Base-by-base conservation (phyloP, 1,140 invertebrate species). In the Calycopis cecrops region DNA sequence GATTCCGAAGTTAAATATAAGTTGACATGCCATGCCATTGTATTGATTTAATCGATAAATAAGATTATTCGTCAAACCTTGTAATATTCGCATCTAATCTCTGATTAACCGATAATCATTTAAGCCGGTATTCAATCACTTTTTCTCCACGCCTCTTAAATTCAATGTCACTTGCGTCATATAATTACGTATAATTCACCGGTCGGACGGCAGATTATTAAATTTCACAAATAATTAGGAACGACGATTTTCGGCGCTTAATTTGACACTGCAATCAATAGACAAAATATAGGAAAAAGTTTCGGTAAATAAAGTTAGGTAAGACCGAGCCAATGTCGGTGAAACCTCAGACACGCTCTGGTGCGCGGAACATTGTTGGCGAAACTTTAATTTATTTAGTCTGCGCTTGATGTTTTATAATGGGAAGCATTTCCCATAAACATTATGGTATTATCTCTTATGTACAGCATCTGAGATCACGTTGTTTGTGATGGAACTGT, bases 251-350 rank as follows among this genome's bases (percentile, higher is more conserved):
- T 76, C 62, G 71, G 60, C 55, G 61, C 62, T 63, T 70, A 72
- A 71, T 67, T 69, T 71, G 68, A 52, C 61, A 73, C 67, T 67
- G 73, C 76, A 79, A 70, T 70, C 59, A 57, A 62, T 58, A 52
- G 59, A 47, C 16, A 33, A 56, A 58, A 48, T 67, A 67, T 69
- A 70, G 67, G 74, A 82, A 82, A 83, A 80, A 67, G 68, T 75
- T 72, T 71, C 60, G 62, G 57, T 74, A 76, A 76, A 69, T 73
- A 59, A 61, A 56, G 64, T 85, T 82, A 82, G 72, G 79, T 80
- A 85, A 85, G 66, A 68, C 62, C 64, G 67, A 67, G 51, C 73
- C 82, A 85, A 85, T 85, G 82, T 72, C 79, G 71, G 79, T 76
- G 78, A 82, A 81, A 85, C 62, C 65, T 63, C 63, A 47, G 81